Conservation (phyloP, 2,888 invertebrate genomes). For the Fabriciana adippe region DNA sequence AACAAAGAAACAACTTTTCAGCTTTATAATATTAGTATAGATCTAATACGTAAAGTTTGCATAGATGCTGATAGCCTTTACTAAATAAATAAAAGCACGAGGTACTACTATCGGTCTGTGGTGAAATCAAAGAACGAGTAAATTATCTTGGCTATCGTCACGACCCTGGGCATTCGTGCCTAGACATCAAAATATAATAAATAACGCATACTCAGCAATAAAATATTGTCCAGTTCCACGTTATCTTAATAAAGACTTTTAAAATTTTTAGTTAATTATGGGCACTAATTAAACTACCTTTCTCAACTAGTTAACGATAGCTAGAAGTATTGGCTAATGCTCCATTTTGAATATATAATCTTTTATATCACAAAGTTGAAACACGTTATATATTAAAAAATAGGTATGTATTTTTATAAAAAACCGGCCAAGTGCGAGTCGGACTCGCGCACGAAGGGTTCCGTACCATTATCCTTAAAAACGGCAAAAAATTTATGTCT, state of each 20-base stretch:
- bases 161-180: conserved; percentile 64
- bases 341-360: no score
- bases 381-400: no score
- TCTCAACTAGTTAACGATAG: no score
- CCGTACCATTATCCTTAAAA: no score
- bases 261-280: neutral
- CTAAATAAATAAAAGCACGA: conserved; percentile 2
- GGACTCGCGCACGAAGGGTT: no score
- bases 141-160: conserved; percentile 51
- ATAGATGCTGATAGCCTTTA: neutral
- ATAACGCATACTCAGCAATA: conserved; percentile 48
- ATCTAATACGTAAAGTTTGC: neutral
- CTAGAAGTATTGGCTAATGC: no score
- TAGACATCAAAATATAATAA: conserved; percentile 56
- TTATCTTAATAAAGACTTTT: conserved; percentile 19
- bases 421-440: no score
- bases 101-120: conserved; percentile 23
- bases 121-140: conserved; percentile 38
- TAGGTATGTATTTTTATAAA: no score
- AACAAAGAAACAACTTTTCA: no score
- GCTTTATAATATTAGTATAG: no score
- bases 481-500: no score
- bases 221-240: conserved; percentile 44
- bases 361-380: no score
- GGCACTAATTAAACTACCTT: neutral